These are phyloP conservation scores for Lepidocyrtinus sp. DNA, from an alignment of 2,888 invertebrate species.

Conservation along the genomic window DNA sequence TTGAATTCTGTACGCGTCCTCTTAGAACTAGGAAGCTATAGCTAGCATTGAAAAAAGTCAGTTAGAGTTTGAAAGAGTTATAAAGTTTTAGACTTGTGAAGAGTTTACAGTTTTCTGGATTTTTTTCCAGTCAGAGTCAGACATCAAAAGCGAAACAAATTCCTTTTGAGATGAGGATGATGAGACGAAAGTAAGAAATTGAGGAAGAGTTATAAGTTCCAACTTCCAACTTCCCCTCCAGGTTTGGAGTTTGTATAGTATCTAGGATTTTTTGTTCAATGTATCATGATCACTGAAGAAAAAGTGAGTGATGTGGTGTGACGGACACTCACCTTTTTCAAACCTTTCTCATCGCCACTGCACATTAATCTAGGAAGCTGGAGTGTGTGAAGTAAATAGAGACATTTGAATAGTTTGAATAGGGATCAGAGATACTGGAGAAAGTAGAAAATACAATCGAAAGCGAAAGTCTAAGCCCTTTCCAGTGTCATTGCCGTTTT, in stretches of 20 bases:
- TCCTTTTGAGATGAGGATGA: background rate
- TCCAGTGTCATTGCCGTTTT: slow-evolving; percentile 55
- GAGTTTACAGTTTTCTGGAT: background rate
- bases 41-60: no score
- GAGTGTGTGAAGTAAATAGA: no score
- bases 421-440: no score
- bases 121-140: background rate
- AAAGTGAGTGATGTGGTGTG: background rate
- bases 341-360: background rate
- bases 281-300: background rate
- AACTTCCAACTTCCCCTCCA: background rate
- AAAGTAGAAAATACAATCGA: no score
- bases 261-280: background rate
- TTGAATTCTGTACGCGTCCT: slow-evolving; percentile 43
- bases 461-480: background rate
- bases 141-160: background rate
- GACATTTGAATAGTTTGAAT: no score
- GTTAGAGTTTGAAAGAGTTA: no score
- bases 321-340: background rate
- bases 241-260: background rate
- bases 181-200: no score
- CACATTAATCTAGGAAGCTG: background rate
- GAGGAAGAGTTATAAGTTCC: background rate
- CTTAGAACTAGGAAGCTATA: no score
- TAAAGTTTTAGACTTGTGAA: background rate